Evolutionary conservation across 37 sponge, comb jelly and placozoan species (phyloP).

Genomic region (Theonella swinhoei): DNA sequence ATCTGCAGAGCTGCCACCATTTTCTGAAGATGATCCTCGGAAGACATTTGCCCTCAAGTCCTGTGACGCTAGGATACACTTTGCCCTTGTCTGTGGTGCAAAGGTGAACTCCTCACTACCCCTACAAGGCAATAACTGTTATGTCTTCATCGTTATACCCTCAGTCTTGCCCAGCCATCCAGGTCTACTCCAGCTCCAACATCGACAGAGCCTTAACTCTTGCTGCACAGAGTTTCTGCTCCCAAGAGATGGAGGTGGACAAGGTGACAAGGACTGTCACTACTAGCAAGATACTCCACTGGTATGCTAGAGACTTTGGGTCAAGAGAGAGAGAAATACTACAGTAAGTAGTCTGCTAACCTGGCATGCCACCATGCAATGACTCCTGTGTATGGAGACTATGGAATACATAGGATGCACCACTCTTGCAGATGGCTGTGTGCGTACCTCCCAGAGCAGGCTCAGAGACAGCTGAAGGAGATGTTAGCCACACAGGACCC

Average conservation of each 20-base stretch:
- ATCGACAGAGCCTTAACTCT: conserved; percentile 60
- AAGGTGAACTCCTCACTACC: conserved; percentile 38
- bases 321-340: conserved; percentile 28
- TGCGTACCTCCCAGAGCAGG: conserved; percentile 30
- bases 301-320: conserved; percentile 88
- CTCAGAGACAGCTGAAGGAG: conserved; percentile 3
- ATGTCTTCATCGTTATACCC: background rate
- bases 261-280: conserved; percentile 3
- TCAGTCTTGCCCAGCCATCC: conserved; percentile 90
- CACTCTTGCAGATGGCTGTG: conserved; percentile 16
- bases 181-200: conserved; percentile 80
- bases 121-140: background rate
- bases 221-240: conserved; percentile 70
- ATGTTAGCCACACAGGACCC: conserved; percentile 31
- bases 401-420: background rate
- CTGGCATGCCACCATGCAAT: background rate
- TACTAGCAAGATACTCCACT: conserved; percentile 78
- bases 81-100: conserved; percentile 93
- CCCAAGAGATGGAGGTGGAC: conserved; percentile 73
- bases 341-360: conserved; percentile 25
- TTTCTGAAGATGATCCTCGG: conserved; percentile 68
- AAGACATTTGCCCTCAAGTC: conserved; percentile 21
- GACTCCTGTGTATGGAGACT: background rate
- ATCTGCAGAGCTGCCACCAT: conserved; percentile 12
- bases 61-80: conserved; percentile 87